These are phyloP conservation scores for Hozukius guyotensis DNA, from an alignment of 2,797 vertebrate species.

Conservation along the genomic window DNA sequence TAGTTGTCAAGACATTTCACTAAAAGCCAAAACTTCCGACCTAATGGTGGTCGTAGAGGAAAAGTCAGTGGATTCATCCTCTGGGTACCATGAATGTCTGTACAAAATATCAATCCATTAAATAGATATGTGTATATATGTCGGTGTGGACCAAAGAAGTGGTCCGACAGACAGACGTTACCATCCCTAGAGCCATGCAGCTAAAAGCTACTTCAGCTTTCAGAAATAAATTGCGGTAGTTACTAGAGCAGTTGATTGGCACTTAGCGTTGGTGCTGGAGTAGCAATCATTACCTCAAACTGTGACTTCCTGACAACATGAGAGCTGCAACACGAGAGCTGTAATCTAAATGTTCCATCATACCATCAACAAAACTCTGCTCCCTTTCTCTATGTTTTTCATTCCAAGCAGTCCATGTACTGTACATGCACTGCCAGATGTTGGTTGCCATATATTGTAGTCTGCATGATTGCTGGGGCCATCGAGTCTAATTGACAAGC, in stretches of 20 bases:
- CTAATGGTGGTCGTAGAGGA: not conserved
- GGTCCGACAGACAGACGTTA: too few species aligned
- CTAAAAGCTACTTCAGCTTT: not conserved
- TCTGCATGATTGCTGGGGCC: not conserved
- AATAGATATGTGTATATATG: not conserved
- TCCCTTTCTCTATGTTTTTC: not conserved
- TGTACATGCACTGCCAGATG: conserved; percentile 6
- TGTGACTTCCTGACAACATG: not conserved
- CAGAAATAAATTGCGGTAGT: not conserved
- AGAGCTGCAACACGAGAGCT: not conserved
- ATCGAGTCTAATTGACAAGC: conserved; percentile 11
- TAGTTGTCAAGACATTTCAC: not conserved
- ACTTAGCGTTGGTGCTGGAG: not conserved
- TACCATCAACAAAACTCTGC: not conserved
- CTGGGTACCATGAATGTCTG: not conserved
- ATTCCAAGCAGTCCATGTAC: not conserved
- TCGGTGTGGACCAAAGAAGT: not conserved
- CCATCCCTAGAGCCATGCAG: not conserved
- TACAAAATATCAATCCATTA: not conserved
- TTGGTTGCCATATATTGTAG: not conserved
- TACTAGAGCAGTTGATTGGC: not conserved
- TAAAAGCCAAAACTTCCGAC: not conserved
- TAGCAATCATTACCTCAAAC: not conserved
- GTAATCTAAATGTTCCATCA: not conserved
- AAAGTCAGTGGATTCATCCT: not conserved